Evolutionary conservation across 2,797 vertebrate genomes (phyloP).

Genomic region (Sebastes vulpes): DNA sequence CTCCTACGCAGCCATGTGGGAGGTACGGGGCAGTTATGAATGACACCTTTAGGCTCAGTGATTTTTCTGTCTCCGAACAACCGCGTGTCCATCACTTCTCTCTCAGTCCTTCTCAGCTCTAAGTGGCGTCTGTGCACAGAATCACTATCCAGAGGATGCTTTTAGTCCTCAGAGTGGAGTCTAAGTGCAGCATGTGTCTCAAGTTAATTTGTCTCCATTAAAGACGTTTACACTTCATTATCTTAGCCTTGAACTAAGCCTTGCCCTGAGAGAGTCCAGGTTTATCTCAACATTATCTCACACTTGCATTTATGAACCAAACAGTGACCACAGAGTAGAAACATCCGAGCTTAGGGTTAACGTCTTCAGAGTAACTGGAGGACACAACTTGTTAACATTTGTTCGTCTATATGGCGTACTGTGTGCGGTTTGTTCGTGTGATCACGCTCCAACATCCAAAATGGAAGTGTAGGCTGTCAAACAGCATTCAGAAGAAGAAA

Average conservation of each 20-base stretch:
- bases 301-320: background rate
- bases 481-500: background rate
- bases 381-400: background rate
- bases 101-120: slow-evolving; percentile 3
- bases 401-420: too few relatives aligned
- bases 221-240: background rate
- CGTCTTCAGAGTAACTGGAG: background rate
- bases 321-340: background rate
- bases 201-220: background rate
- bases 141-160: background rate
- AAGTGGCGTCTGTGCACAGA: background rate
- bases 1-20: slow-evolving; percentile 59
- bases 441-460: background rate
- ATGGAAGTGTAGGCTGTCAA: background rate
- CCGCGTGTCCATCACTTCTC: slow-evolving; percentile 31
- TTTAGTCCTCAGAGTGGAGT: background rate
- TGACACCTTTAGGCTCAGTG: slow-evolving; percentile 49
- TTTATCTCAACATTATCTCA: background rate
- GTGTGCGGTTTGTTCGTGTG: background rate
- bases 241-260: background rate
- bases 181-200: background rate
- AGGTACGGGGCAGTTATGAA: slow-evolving; percentile 45
- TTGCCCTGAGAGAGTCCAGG: background rate
- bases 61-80: slow-evolving; percentile 10
- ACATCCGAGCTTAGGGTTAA: background rate